phyloP scores from a whole-genome alignment of 2,113 vertebrate genomes.

The Neotragus pygmaeus region DNA sequence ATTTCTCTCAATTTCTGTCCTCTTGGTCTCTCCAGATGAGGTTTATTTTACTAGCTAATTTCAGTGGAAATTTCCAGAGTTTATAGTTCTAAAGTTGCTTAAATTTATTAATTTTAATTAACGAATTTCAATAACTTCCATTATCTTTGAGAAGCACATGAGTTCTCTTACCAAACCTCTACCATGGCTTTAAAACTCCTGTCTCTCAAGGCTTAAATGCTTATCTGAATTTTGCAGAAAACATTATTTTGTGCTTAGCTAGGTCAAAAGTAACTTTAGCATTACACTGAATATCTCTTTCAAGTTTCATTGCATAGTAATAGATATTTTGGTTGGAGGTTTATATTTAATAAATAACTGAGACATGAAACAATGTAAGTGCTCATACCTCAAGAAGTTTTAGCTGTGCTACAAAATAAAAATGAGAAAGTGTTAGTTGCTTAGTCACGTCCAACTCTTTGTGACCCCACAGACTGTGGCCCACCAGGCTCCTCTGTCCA shows the following conservation, averaged over 20 bases:
- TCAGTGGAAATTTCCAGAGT: not conserved
- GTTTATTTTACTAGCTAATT: constrained; percentile 36
- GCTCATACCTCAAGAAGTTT: not conserved
- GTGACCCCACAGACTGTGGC: not conserved
- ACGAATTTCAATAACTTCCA: not conserved
- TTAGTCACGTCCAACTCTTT: not conserved
- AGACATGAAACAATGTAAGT: not conserved
- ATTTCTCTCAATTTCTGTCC: not conserved
- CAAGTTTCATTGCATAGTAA: not conserved
- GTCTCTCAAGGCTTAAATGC: not conserved
- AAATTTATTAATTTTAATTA: constrained; percentile 28
- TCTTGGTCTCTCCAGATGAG: not conserved
- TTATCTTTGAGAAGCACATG: not conserved
- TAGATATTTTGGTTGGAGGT: not conserved
- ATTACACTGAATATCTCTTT: constrained; percentile 27
- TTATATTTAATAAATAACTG: not conserved
- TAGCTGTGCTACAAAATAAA: not conserved
- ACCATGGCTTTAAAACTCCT: not conserved
- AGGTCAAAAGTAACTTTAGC: constrained; percentile 18
- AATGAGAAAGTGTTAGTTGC: not conserved
- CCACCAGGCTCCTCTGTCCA: not conserved
- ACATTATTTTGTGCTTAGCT: not conserved
- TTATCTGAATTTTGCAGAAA: constrained; percentile 31
- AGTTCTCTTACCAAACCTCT: constrained; percentile 6
- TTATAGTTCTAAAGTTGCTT: not conserved